Base-by-base conservation (phyloP, 2,888 invertebrate genomes). In the Pristionchus entomophagus region DNA sequence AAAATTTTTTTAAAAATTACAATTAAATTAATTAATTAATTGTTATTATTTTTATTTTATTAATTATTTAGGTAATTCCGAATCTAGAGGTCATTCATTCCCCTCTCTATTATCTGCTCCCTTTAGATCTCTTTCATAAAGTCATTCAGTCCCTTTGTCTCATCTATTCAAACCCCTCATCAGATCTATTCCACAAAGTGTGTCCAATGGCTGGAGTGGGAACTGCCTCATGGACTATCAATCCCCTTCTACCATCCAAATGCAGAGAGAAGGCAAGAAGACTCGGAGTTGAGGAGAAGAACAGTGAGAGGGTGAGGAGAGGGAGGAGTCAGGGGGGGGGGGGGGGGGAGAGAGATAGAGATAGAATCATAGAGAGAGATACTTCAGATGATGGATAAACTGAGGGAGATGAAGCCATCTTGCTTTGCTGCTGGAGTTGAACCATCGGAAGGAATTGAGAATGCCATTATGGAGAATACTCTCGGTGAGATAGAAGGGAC, bases 151-250 rank as follows among this genome's bases (percentile, higher is more conserved):
- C 45, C 45, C 45, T 41, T 38, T 19, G 10, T 0, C 38, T 41
- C 8, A n/a, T 19, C 45, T 22, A n/a, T 77, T 19, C 78, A 78
- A 49, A 45, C 78, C 4, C 26, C 1, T 41, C n/a, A 6, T 80
- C 80, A 85, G 85, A 85, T 49, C 85, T 85, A 45, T 85, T 85
- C 85, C 77, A 85, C 62, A 77, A 85, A 49, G 77, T 85, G 29
- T 78, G 77, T 62, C 85, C 85, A n/a, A 59, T 85, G 85, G 78
- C 85, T 6, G 85, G 85, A 22, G 73, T 73, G 32, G 85, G 53
- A 29, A 62, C 59, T 8, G 62, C 73, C 4, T 10, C 12, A 10
- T 85, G 85, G 85, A 49, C 80, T 22, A 35, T 85, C 41, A 26
- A 56, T 35, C 62, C 73, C 6, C 73, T 53, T 32, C 73, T 85